Conservation (phyloP, 2,113 vertebrate species). For the Dinomys branickii region DNA sequence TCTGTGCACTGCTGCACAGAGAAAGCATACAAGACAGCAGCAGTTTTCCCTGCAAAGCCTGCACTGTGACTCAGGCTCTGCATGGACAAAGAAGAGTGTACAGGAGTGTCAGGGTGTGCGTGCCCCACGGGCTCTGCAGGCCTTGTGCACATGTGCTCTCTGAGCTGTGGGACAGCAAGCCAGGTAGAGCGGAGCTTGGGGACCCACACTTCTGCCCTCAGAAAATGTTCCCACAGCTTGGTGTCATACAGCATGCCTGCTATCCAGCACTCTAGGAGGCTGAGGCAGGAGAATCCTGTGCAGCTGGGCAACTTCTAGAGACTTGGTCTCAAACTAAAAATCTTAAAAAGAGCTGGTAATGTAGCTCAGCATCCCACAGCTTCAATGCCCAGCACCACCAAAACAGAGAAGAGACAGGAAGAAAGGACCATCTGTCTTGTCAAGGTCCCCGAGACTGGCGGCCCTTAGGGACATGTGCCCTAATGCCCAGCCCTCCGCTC, state of each 20-base stretch:
- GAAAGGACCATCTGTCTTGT: neutral
- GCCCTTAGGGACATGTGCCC: too few species aligned
- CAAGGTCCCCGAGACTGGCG: neutral
- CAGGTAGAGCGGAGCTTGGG: neutral
- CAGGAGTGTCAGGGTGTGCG: neutral
- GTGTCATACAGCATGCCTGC: rapidly evolving
- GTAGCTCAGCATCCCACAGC: neutral
- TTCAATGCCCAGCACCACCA: neutral
- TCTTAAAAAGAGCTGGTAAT: neutral
- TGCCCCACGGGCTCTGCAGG: neutral
- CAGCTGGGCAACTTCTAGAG: neutral
- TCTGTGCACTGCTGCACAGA: too few species aligned
- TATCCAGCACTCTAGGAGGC: neutral
- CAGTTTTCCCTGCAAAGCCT: neutral
- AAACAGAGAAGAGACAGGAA: neutral
- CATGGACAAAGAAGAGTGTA: neutral
- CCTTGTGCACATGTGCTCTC: neutral
- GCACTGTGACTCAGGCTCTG: neutral
- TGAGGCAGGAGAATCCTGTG: neutral
- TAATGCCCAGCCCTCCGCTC: neutral
- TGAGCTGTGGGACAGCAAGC: neutral
- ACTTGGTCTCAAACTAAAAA: neutral
- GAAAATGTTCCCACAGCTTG: neutral
- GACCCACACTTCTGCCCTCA: neutral
- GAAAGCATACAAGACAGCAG: too few species aligned